phyloP scores from a whole-genome alignment of 2,888 invertebrate species.

The Ophion obscuratus region DNA sequence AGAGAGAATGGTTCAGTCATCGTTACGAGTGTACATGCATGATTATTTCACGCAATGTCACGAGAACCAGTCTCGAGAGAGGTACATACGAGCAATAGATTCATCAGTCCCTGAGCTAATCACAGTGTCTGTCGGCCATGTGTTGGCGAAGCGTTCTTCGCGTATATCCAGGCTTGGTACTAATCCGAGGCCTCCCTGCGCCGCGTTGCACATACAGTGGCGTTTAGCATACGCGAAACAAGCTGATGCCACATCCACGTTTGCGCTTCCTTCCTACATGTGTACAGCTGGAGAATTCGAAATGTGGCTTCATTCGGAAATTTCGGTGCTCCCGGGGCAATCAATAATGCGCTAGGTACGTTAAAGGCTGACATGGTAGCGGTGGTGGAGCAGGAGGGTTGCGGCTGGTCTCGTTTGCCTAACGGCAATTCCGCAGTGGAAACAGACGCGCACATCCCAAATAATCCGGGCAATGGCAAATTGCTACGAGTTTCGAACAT shows the following conservation, averaged over 20 bases:
- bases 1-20: slow-evolving; percentile 2
- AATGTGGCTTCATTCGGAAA: slow-evolving; percentile 40
- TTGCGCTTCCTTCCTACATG: neutral
- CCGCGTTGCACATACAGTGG: neutral
- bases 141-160: slow-evolving; percentile 41
- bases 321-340: slow-evolving; percentile 47
- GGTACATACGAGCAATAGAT: slow-evolving; percentile 36
- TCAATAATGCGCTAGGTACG: slow-evolving; percentile 61
- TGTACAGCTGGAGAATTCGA: slow-evolving; percentile 8
- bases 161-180: slow-evolving; percentile 48
- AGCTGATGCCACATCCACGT: slow-evolving; percentile 19
- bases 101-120: slow-evolving; percentile 44
- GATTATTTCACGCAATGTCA: slow-evolving; percentile 51
- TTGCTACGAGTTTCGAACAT: neutral
- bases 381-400: slow-evolving; percentile 28
- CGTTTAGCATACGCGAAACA: slow-evolving; percentile 26
- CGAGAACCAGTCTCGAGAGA: slow-evolving; percentile 38
- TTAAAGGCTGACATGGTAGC: slow-evolving; percentile 32
- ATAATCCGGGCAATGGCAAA: slow-evolving; percentile 19
- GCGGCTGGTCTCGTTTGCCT: slow-evolving; percentile 21
- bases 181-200: slow-evolving; percentile 40
- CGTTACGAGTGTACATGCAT: slow-evolving; percentile 26
- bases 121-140: slow-evolving; percentile 15
- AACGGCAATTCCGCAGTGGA: slow-evolving; percentile 25
- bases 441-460: slow-evolving; percentile 22